Percentiles rank a stretch among this genome's conserved stretches.
Conservation (phyloP, 2,888 invertebrate genomes). For the Fabriciana adippe region DNA sequence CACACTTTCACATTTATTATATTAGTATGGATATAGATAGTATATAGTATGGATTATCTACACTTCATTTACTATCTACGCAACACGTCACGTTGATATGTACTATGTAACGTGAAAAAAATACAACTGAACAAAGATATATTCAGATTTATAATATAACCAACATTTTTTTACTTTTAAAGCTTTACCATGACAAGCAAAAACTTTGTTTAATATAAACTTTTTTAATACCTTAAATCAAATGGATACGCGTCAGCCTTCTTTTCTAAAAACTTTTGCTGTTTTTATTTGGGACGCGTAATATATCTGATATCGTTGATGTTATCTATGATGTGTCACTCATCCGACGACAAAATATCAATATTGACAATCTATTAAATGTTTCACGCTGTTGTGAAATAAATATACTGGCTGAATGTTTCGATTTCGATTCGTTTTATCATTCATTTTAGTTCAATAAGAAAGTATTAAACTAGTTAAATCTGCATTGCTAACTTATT, state of each 20-base stretch:
- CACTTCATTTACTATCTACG: too few species aligned
- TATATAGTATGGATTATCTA: too few species aligned
- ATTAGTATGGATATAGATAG: too few species aligned
- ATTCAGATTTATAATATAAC: too few species aligned
- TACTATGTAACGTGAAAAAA: too few species aligned
- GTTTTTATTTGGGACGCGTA: conserved; percentile 18
- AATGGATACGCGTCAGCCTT: conserved; percentile 3
- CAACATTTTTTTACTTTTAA: too few species aligned
- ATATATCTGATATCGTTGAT: conserved; percentile 31
- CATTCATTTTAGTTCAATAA: conserved; percentile 6
- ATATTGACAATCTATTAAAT: conserved; percentile 35
- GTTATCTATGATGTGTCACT: conserved; percentile 33
- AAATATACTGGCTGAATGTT: conserved; percentile 16
- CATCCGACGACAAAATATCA: conserved; percentile 31
- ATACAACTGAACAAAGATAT: too few species aligned
- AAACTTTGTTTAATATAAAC: neutral
- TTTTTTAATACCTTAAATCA: conserved; percentile 3
- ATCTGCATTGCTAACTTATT: too few species aligned
- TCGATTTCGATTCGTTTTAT: conserved; percentile 5
- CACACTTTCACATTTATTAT: too few species aligned
- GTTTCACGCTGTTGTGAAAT: conserved; percentile 26
- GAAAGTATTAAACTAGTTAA: neutral
- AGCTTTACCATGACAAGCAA: neutral
- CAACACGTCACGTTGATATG: too few species aligned
- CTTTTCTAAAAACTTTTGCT: conserved; percentile 17